These are phyloP conservation scores for Polydrusus tereticollis DNA, from an alignment of 2,888 invertebrate species.

Conservation along the genomic window DNA sequence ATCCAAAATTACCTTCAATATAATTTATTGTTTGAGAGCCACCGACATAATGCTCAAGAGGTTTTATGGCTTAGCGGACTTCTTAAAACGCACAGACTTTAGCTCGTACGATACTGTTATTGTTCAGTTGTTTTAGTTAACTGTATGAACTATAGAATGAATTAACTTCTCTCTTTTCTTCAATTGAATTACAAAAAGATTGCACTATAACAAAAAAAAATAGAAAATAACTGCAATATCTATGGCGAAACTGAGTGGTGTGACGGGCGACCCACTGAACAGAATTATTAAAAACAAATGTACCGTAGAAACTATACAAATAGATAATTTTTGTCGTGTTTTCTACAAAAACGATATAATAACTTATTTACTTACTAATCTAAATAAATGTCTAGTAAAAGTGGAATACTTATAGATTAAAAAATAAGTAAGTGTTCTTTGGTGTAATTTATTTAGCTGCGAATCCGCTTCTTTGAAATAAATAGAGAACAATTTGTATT, in stretches of 20 bases:
- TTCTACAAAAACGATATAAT: conserved; percentile 2
- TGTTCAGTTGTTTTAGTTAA: not conserved
- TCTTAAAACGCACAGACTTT: no score
- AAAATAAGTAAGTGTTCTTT: no score
- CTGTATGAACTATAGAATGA: not conserved
- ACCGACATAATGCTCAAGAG: no score
- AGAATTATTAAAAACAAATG: conserved; percentile 26
- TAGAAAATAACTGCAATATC: conserved; percentile 15
- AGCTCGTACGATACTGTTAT: no score
- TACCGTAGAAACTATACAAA: conserved; percentile 21
- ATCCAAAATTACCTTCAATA: no score
- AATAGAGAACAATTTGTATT: no score
- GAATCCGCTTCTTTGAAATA: no score
- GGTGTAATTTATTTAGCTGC: no score
- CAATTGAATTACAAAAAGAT: conserved; percentile 10
- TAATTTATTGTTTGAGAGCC: no score
- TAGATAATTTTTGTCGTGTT: not conserved
- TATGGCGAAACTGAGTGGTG: not conserved
- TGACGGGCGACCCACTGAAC: conserved; percentile 26
- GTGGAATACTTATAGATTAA: not conserved
- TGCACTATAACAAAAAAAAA: conserved; percentile 7
- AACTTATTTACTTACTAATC: not conserved
- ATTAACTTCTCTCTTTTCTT: conserved; percentile 2
- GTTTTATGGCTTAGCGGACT: no score
- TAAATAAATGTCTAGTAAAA: not conserved